Evolutionary conservation across 2,113 vertebrate genomes (phyloP).

Genomic region (Forbesichthys agassizii): DNA sequence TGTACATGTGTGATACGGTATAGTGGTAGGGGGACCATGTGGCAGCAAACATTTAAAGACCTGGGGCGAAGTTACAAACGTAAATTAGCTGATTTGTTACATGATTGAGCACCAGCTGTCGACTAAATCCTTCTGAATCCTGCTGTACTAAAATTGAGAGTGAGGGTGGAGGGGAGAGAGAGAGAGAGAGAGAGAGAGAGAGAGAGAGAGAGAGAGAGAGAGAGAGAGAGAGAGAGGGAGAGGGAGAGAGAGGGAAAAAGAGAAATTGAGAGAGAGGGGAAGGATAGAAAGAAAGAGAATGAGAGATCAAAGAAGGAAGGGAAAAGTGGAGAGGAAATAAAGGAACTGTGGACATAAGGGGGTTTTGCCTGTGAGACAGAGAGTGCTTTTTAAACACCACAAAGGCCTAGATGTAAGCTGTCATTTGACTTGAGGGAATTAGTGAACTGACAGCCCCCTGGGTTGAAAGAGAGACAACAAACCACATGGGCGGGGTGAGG

Average conservation of each 20-base stretch:
- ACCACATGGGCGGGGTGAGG: slow-evolving; percentile 45
- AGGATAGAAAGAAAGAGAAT: slow-evolving; percentile 6
- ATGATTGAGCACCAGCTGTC: slow-evolving; percentile 58
- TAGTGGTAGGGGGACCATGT: neutral
- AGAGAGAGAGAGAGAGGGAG: neutral
- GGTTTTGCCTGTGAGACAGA: slow-evolving; percentile 38
- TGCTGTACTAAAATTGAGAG: slow-evolving; percentile 17
- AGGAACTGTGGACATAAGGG: slow-evolving; percentile 29
- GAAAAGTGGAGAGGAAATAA: slow-evolving; percentile 2
- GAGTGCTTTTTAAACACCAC: slow-evolving; percentile 44
- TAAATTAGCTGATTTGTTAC: slow-evolving; percentile 62
- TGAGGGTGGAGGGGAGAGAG: neutral
- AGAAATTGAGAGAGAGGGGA: neutral
- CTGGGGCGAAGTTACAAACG: slow-evolving; percentile 58
- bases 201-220: neutral
- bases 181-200: neutral
- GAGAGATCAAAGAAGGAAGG: slow-evolving; percentile 4
- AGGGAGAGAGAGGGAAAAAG: neutral
- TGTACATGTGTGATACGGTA: neutral
- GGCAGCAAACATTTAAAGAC: slow-evolving; percentile 43
- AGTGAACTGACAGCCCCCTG: slow-evolving; percentile 44
- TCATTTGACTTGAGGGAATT: slow-evolving; percentile 64
- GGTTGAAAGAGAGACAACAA: slow-evolving; percentile 59
- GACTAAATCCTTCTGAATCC: slow-evolving; percentile 57
- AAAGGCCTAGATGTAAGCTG: slow-evolving; percentile 51